Evolutionary conservation across 92 coral and sea anemone genomes (phyloP).

Genomic region (Pocillopora grandis): DNA sequence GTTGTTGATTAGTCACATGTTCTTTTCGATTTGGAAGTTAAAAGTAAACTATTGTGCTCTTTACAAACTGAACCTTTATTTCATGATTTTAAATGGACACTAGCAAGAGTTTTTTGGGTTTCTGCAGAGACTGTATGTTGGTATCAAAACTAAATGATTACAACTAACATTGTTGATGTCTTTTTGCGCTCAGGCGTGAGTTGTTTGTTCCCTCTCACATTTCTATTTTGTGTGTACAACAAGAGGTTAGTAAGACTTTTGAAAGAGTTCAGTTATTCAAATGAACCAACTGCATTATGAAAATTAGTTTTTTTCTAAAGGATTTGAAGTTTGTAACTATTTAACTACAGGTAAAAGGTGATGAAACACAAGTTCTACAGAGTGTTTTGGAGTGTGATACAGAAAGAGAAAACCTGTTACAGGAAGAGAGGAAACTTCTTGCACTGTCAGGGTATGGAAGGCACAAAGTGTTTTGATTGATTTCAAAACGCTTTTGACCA

Average conservation of each 20-base stretch:
- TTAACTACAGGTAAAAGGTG: conserved; percentile 64
- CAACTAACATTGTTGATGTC: not conserved
- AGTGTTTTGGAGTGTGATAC: conserved; percentile 92
- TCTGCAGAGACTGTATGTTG: too few species aligned
- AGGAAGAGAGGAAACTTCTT: conserved; percentile 68
- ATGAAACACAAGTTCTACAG: conserved; percentile 76
- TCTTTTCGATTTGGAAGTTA: too few species aligned
- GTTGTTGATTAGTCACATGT: too few species aligned
- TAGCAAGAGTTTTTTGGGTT: too few species aligned
- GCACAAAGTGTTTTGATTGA: conserved; percentile 17
- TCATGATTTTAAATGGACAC: too few species aligned
- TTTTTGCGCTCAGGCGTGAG: conserved; percentile 65
- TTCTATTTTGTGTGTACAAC: conserved; percentile 80
- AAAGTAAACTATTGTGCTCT: too few species aligned
- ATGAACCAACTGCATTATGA: too few species aligned
- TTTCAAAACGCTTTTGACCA: not conserved
- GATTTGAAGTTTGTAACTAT: too few species aligned
- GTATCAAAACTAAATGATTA: too few species aligned
- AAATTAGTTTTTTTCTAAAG: too few species aligned
- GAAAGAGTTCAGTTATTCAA: too few species aligned
- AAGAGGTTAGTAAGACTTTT: conserved; percentile 59
- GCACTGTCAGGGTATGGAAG: conserved; percentile 50
- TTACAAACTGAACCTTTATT: too few species aligned
- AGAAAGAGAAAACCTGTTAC: conserved; percentile 62
- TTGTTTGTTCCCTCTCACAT: conserved; percentile 81